Conservation (phyloP, 2,113 vertebrate genomes). For the Urocolius indicus region DNA sequence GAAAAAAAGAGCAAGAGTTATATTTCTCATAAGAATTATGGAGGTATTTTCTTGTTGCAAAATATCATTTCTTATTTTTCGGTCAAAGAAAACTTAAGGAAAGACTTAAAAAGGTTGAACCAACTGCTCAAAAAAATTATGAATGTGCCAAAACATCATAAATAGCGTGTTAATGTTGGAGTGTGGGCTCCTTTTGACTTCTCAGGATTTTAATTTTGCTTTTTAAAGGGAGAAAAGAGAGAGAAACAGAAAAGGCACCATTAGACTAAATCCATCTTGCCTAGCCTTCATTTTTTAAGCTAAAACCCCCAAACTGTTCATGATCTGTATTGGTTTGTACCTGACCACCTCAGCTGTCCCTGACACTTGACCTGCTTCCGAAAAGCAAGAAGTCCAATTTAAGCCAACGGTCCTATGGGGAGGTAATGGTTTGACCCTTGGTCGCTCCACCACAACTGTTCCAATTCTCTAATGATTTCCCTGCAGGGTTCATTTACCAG, state of each 20-base stretch:
- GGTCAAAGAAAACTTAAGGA: slow-evolving; percentile 1
- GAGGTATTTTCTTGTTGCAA: background rate
- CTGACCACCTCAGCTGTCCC: slow-evolving; percentile 1
- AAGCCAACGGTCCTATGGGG: slow-evolving; percentile 40
- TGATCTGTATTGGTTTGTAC: slow-evolving; percentile 2
- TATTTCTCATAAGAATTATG: background rate
- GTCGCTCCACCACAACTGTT: slow-evolving; percentile 28
- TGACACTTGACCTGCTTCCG: slow-evolving; percentile 58
- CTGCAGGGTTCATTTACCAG: slow-evolving; percentile 75
- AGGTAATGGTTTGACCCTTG: slow-evolving; percentile 73
- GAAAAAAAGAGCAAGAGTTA: background rate
- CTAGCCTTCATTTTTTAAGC: background rate
- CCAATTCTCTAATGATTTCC: slow-evolving; percentile 75
- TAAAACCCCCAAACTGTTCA: slow-evolving; percentile 6
- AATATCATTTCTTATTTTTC: slow-evolving; percentile 25
- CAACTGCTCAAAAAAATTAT: background rate
- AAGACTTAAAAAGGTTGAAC: slow-evolving; percentile 15
- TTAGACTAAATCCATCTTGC: background rate
- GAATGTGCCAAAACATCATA: slow-evolving; percentile 2
- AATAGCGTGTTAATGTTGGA: background rate
- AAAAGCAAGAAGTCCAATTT: slow-evolving; percentile 70
- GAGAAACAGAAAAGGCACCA: background rate
- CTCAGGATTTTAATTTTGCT: background rate
- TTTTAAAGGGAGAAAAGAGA: background rate
- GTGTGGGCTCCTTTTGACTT: background rate